These are phyloP conservation scores for Sacculina carcini DNA, from an alignment of 2,888 invertebrate species.

Conservation along the genomic window DNA sequence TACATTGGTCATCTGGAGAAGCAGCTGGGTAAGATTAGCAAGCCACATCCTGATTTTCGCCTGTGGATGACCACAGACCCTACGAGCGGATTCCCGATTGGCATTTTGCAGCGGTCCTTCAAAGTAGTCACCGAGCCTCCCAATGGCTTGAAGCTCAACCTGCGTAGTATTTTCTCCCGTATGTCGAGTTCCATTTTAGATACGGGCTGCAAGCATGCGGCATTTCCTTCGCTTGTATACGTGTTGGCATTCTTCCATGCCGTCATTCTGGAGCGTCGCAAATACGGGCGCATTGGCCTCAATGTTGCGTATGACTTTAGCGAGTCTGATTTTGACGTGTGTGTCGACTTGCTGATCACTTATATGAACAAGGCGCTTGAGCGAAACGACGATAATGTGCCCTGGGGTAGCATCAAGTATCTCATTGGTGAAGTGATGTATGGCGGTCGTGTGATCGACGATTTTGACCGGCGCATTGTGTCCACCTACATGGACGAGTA, in stretches of 20 bases:
- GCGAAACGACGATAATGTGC: conserved; percentile 34
- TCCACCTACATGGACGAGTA: conserved; percentile 77
- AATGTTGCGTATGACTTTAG: conserved; percentile 81
- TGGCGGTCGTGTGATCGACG: conserved; percentile 74
- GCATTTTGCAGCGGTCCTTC: conserved; percentile 54
- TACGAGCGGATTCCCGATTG: conserved; percentile 59
- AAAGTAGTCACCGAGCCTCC: conserved; percentile 85
- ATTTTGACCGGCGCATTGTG: conserved; percentile 63
- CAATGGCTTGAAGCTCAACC: conserved; percentile 61
- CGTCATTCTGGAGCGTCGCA: conserved; percentile 69
- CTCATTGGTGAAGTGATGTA: conserved; percentile 88
- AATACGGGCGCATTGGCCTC: conserved; percentile 85
- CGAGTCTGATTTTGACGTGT: conserved; percentile 71
- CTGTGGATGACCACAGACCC: conserved; percentile 83
- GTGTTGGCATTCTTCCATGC: conserved; percentile 81
- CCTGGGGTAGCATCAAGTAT: conserved; percentile 75
- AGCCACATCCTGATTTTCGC: conserved; percentile 69
- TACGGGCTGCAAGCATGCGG: conserved; percentile 28
- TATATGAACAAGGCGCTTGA: conserved; percentile 44
- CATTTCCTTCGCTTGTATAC: conserved; percentile 56
- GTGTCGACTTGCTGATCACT: conserved; percentile 54
- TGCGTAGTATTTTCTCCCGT: conserved; percentile 67
- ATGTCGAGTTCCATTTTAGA: conserved; percentile 44
- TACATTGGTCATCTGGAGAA: conserved; percentile 61
- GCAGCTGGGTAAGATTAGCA: conserved; percentile 43